These are phyloP conservation scores for Macroteleia sp. DNA, from an alignment of 2,888 invertebrate species.

Conservation along the genomic window DNA sequence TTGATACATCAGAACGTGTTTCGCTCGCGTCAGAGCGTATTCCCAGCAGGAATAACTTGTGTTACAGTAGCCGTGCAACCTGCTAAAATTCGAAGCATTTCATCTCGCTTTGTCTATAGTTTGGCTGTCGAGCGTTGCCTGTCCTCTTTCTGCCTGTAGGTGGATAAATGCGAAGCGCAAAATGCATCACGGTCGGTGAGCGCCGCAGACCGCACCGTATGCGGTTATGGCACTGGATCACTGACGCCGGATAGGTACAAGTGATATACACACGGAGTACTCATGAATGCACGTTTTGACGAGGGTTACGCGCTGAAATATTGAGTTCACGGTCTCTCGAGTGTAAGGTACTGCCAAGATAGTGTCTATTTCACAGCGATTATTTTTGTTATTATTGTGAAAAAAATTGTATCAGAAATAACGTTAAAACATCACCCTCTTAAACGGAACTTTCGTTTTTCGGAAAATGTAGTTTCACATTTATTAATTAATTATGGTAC, in stretches of 20 bases:
- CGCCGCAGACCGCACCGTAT: slow-evolving; percentile 60
- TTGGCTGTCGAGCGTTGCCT: slow-evolving; percentile 10
- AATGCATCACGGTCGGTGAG: slow-evolving; percentile 72
- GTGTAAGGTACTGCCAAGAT: slow-evolving; percentile 65
- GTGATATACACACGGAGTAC: slow-evolving; percentile 69
- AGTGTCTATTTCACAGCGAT: too few relatives aligned
- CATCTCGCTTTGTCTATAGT: slow-evolving; percentile 12
- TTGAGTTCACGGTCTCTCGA: slow-evolving; percentile 59
- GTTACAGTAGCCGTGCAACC: slow-evolving; percentile 6
- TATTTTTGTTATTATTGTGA: too few relatives aligned
- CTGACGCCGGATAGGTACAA: slow-evolving; percentile 78
- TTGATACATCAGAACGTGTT: slow-evolving; percentile 30
- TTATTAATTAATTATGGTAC: too few relatives aligned
- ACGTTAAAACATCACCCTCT: too few relatives aligned
- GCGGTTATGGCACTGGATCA: slow-evolving; percentile 79
- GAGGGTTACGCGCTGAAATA: slow-evolving; percentile 71
- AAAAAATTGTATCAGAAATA: too few relatives aligned
- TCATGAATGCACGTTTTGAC: slow-evolving; percentile 69
- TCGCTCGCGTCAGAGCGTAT: slow-evolving; percentile 15
- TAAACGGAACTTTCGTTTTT: too few relatives aligned
- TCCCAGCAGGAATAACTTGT: slow-evolving; percentile 25
- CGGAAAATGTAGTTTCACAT: too few relatives aligned
- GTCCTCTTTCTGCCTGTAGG: slow-evolving; percentile 48
- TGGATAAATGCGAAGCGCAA: slow-evolving; percentile 67
- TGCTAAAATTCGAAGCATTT: slow-evolving; percentile 35